Evolutionary conservation across 2,113 vertebrate species (phyloP), one percentile per base, ranked within the genome.

Genomic region (Pygoscelis adeliae): DNA sequence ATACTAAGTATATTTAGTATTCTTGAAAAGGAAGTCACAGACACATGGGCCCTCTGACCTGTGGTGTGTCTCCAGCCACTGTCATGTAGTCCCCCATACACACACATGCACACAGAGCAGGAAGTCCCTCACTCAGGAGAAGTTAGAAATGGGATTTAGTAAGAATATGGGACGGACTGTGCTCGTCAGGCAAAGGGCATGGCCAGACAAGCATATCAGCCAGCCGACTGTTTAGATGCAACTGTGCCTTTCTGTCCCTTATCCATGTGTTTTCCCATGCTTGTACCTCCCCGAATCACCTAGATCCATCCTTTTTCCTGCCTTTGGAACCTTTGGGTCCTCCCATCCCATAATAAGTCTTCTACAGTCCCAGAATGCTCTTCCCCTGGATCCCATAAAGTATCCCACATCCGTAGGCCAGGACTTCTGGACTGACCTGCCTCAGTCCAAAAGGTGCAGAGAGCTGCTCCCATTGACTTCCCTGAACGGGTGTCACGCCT

Each of bases 91-190:
- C 17, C 22, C 6, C 22, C 32, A 13, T 47, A 27, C 27, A 46
- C 13, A 27, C 0, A 0, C 5, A 29, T 0, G 1, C 15, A 15
- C 23, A 52, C 2, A 27, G 9, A 63, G 25, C 55, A 76, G 30
- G 36, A 66, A 71, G 15, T 20, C 26, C 7, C 42, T 59, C 26
- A 44, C 50, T 71, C 4, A 15, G 36, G 19, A 44, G 5, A 36
- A 74, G 13, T 73, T 42, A 59, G 16, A 73, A 69, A 42, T 32
- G 5, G 10, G 7, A 32, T 73, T 87, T 55, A 50, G 2, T 69
- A 59, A 53, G 13, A 69, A n/a, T 61, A 19, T 25, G 19, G 47
- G 40, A 61, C 10, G 19, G 19, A 38, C 10, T 50, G 30, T 53
- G 63, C 25, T 82, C 8, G 7, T 50, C n/a, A 61, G 40, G 12